Evolutionary conservation across 2,113 vertebrate species (phyloP).

Genomic region (Grantiella picta): DNA sequence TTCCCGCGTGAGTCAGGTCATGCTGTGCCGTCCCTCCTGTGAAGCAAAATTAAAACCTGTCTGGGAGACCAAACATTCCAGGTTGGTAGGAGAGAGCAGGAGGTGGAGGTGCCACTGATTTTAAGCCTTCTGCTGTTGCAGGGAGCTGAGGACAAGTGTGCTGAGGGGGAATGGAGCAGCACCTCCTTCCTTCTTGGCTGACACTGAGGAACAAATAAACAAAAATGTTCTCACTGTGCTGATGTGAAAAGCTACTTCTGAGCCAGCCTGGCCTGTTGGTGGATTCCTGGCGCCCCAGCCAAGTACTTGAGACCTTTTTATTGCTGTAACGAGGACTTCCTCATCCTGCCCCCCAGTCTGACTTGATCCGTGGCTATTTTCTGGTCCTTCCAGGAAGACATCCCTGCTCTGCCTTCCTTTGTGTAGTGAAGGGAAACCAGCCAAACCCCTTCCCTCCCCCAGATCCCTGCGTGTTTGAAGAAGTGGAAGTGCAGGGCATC

Average conservation of each 20-base stretch:
- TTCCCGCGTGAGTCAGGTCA: not conserved
- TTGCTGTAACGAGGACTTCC: conserved; percentile 16
- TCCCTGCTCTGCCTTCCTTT: conserved; percentile 13
- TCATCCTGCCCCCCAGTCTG: conserved; percentile 11
- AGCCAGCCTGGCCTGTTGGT: not conserved
- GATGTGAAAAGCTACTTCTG: not conserved
- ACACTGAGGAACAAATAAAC: not conserved
- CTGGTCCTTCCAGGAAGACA: conserved; percentile 32
- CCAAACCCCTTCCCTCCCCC: not conserved
- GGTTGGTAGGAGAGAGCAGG: not conserved
- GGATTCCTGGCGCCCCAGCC: not conserved
- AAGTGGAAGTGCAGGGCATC: not conserved
- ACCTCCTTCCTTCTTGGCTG: conserved; percentile 16
- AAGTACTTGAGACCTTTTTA: conserved; percentile 41
- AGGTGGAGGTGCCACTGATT: not conserved
- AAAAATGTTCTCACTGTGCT: not conserved
- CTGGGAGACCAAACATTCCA: not conserved
- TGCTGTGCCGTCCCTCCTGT: not conserved
- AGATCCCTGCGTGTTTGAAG: not conserved
- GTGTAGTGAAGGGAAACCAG: not conserved
- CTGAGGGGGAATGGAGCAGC: not conserved
- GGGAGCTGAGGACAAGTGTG: not conserved
- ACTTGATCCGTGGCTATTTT: not conserved
- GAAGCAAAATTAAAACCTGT: not conserved
- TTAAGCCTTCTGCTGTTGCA: not conserved